Evolutionary conservation across 2,888 invertebrate genomes (phyloP).

Genomic region (Deilephila porcellus): DNA sequence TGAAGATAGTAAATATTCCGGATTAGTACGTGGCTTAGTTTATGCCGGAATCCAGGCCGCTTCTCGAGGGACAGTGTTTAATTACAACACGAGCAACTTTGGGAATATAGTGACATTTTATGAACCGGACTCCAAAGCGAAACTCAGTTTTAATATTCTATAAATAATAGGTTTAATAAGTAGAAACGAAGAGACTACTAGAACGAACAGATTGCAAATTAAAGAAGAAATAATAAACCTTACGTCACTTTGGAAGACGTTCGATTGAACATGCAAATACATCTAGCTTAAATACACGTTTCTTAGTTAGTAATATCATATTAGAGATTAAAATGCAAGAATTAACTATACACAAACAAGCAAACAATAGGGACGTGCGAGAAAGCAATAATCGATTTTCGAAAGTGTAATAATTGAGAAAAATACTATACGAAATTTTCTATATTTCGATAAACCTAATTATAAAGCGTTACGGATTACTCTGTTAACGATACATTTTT

Average conservation of each 20-base stretch:
- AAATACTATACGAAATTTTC: slow-evolving; percentile 75
- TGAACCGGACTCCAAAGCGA: slow-evolving; percentile 29
- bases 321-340: slow-evolving; percentile 46
- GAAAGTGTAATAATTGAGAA: slow-evolving; percentile 69
- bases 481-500: slow-evolving; percentile 47
- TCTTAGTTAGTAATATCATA: slow-evolving; percentile 60
- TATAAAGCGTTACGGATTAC: slow-evolving; percentile 83
- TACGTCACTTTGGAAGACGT: slow-evolving; percentile 85
- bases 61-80: slow-evolving; percentile 16
- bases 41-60: slow-evolving; percentile 7
- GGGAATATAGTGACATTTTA: slow-evolving; percentile 21
- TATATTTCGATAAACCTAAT: slow-evolving; percentile 81
- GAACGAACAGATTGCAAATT: slow-evolving; percentile 37
- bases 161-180: slow-evolving; percentile 36
- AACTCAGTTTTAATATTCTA: slow-evolving; percentile 29
- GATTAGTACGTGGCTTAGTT: slow-evolving; percentile 17
- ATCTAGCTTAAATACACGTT: slow-evolving; percentile 73
- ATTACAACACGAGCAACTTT: slow-evolving; percentile 20
- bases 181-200: slow-evolving; percentile 32
- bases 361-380: slow-evolving; percentile 64
- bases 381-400: slow-evolving; percentile 64
- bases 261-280: slow-evolving; percentile 80
- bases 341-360: slow-evolving; percentile 49
- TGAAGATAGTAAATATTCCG: slow-evolving; percentile 17
- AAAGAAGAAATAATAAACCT: slow-evolving; percentile 52